Conservation (phyloP, 2,888 invertebrate species). For the Ptychoptera contaminata region DNA sequence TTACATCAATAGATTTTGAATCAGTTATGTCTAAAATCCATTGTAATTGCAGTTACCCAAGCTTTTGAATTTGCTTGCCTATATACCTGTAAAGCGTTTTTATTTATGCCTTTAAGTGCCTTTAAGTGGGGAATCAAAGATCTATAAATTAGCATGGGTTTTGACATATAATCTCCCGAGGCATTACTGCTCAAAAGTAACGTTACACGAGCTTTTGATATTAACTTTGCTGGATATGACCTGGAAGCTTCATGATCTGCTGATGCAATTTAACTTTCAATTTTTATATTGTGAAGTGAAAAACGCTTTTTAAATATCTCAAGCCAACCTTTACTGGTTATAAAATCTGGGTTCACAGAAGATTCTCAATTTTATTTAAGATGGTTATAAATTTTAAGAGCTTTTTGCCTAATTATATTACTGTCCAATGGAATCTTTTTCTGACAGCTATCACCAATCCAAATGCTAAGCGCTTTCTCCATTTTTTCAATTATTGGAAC, state of each 20-base stretch:
- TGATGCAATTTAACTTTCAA: constrained; percentile 11
- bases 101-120: constrained; percentile 14
- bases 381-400: constrained; percentile 13
- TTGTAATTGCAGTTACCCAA: constrained; percentile 15
- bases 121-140: constrained; percentile 18
- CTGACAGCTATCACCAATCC: constrained; percentile 12
- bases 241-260: constrained; percentile 10
- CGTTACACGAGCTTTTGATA: constrained; percentile 16
- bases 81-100: constrained; percentile 15
- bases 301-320: constrained; percentile 11
- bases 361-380: constrained; percentile 12
- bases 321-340: constrained; percentile 13
- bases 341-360: constrained; percentile 11
- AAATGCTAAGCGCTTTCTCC: constrained; percentile 13
- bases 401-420: constrained; percentile 11
- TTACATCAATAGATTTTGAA: too few relatives aligned
- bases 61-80: constrained; percentile 17
- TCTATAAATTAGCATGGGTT: constrained; percentile 18
- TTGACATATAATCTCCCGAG: constrained; percentile 16
- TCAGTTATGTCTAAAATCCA: too few relatives aligned
- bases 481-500: constrained; percentile 14
- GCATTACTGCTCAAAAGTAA: constrained; percentile 19
- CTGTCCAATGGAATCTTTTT: constrained; percentile 12
- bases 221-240: constrained; percentile 9
- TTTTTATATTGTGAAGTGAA: constrained; percentile 10